Base-by-base conservation (phyloP, 1,140 invertebrate species). In the Drosophila quadrilineata region DNA sequence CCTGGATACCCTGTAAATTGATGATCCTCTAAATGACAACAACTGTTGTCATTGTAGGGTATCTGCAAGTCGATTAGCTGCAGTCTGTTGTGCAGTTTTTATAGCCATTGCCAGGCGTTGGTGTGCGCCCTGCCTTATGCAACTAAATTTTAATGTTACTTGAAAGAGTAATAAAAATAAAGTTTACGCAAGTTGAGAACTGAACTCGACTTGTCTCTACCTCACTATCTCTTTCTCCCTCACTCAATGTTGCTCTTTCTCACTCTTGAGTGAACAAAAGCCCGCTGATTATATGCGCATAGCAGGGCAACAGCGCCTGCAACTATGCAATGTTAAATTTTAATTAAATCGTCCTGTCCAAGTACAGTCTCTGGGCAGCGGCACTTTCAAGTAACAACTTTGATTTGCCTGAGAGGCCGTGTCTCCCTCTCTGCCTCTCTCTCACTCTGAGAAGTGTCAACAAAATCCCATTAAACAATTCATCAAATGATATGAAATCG, bases 81-180 rank as follows among this genome's bases (percentile, higher is more conserved):
- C 16, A 8, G 3, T 6, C 38, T 31, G 16, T 19, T 41, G 35
- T 33, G n/a, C n/a, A 33, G 48, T 63, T 85, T 65, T 73, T 73
- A 73, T 73, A 35, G 57, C 50, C 49, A 40, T 28, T 12, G 22
- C 38, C 52, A 19, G 46, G 38, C 43, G 43, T 12, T 24, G 49
- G 43, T 28, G n/a, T n/a, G n/a, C n/a, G 52, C 53, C 17, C 26
- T 41, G 50, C 58, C 40, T 71, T 80, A 80, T 75, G 79, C 73
- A 85, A 73, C 79, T 74, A 84, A 84, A 84, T 79, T 84, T 84
- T 84, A 85, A 84, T 84, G 73, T 84, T 84, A 85, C 79, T 84
- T 84, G 66, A 84, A 85, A 85, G 79, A 85, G 79, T 79, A 84
- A 84, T 84, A 85, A 85, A 72, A 85, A 85, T 85, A 79, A 84